phyloP scores from a whole-genome alignment of 2,888 invertebrate species.

The Cerastoderma edule region DNA sequence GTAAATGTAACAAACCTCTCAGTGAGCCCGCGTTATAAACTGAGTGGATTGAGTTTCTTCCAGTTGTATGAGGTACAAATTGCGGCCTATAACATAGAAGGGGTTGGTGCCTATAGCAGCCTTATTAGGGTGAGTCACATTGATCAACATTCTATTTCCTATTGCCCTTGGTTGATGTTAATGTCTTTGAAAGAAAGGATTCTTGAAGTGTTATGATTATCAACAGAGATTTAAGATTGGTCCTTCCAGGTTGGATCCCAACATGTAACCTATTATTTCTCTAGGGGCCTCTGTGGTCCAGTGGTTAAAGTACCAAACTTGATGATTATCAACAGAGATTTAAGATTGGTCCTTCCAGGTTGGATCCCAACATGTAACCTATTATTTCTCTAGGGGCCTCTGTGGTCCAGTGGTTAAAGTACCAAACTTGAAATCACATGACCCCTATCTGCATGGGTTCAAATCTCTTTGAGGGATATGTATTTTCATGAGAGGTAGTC shows the following conservation, averaged over 20 bases:
- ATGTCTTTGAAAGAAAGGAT: background rate
- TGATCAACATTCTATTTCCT: slow-evolving; percentile 10
- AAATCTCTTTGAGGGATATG: too few species aligned
- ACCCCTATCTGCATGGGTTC: too few species aligned
- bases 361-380: background rate
- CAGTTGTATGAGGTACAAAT: slow-evolving; percentile 97
- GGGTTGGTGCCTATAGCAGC: slow-evolving; percentile 95
- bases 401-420: too few species aligned
- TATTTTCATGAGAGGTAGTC: too few species aligned
- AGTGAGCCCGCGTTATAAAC: slow-evolving; percentile 88
- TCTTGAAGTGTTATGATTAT: too few species aligned
- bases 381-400: background rate
- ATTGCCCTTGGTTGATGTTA: background rate
- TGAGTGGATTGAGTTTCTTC: slow-evolving; percentile 97
- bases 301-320: too few species aligned
- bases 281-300: too few species aligned
- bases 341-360: background rate
- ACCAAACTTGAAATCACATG: too few species aligned
- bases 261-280: background rate
- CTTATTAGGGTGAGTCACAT: slow-evolving; percentile 86
- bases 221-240: too few species aligned
- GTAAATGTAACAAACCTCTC: slow-evolving; percentile 87
- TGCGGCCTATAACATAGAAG: slow-evolving; percentile 98
- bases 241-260: background rate
- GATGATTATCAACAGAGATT: too few species aligned